Conservation (phyloP, 2,797 vertebrate genomes). For the Halcyon smyrnensis region DNA sequence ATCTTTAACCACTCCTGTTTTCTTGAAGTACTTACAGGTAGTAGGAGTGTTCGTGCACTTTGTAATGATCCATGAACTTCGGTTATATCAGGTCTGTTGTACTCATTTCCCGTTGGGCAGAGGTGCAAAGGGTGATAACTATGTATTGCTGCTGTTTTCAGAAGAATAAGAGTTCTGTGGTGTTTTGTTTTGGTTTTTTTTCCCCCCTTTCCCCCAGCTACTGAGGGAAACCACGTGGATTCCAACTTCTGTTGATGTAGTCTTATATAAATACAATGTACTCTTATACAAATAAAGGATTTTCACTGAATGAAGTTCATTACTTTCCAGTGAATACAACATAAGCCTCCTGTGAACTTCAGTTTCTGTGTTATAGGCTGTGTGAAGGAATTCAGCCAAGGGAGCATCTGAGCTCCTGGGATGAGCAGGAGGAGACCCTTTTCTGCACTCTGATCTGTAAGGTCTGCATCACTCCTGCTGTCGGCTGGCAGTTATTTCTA, state of each 20-base stretch:
- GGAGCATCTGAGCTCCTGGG: not conserved
- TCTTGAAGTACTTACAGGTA: not conserved
- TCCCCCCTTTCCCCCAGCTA: not conserved
- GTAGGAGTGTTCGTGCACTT: conserved; percentile 37
- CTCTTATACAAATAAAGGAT: not conserved
- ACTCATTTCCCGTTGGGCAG: conserved; percentile 28
- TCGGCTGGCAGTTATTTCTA: not conserved
- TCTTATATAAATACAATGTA: not conserved
- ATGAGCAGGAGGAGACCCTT: not conserved
- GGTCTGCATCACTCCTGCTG: not conserved
- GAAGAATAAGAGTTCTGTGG: not conserved
- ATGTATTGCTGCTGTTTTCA: not conserved
- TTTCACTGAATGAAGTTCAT: conserved; percentile 1
- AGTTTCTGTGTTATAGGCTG: not conserved
- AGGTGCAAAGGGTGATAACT: not conserved
- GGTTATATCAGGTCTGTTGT: not conserved
- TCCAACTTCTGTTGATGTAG: not conserved
- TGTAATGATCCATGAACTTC: conserved; percentile 37
- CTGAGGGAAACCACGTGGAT: not conserved
- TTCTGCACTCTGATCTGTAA: not conserved
- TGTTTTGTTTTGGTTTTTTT: not conserved
- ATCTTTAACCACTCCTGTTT: conserved; percentile 44
- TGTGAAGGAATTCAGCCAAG: not conserved
- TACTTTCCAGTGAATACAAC: not conserved
- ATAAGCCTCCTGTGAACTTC: not conserved